These are phyloP conservation scores for Bagarius yarrelli DNA, from an alignment of 2,113 vertebrate species.

Conservation along the genomic window DNA sequence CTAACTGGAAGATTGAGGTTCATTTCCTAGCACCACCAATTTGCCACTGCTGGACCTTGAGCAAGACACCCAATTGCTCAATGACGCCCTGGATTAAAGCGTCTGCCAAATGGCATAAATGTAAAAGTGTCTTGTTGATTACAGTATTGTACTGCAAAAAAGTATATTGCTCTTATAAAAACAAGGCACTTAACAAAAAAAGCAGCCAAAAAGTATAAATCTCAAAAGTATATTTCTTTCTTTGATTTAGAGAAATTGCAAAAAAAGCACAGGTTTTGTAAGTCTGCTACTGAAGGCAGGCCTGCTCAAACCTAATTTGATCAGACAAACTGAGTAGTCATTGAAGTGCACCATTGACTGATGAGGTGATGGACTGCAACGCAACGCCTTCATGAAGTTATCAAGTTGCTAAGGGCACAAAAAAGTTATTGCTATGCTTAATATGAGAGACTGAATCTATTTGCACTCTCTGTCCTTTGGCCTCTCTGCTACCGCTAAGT, in stretches of 20 bases:
- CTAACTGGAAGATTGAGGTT: too few relatives aligned
- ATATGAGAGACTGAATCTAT: slow-evolving; percentile 29
- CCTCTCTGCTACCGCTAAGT: slow-evolving; percentile 29
- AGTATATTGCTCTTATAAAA: too few relatives aligned
- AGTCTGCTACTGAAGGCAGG: slow-evolving; percentile 5
- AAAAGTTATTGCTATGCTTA: slow-evolving; percentile 34
- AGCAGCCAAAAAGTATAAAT: too few relatives aligned
- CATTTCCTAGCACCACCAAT: too few relatives aligned
- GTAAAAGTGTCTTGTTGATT: too few relatives aligned
- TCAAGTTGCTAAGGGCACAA: slow-evolving; percentile 9
- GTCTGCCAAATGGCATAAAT: too few relatives aligned
- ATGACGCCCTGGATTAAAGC: too few relatives aligned
- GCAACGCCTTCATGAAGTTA: slow-evolving; percentile 30
- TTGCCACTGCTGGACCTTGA: too few relatives aligned
- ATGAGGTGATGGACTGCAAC: slow-evolving; percentile 6
- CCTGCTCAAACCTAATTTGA: slow-evolving; percentile 31
- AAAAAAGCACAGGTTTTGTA: not conserved
- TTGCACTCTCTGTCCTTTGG: slow-evolving; percentile 29
- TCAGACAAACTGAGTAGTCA: not conserved
- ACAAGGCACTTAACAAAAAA: too few relatives aligned
- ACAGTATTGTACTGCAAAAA: too few relatives aligned
- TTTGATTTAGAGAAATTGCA: not conserved
- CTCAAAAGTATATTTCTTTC: not conserved
- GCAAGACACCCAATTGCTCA: too few relatives aligned
- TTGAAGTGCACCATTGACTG: slow-evolving; percentile 24